A percentile compares a stretch with the other conserved stretches of the same genome.
These are phyloP conservation scores for Pseudomyrmex cubaensis DNA, from an alignment of 1,140 invertebrate species.

Conservation along the genomic window DNA sequence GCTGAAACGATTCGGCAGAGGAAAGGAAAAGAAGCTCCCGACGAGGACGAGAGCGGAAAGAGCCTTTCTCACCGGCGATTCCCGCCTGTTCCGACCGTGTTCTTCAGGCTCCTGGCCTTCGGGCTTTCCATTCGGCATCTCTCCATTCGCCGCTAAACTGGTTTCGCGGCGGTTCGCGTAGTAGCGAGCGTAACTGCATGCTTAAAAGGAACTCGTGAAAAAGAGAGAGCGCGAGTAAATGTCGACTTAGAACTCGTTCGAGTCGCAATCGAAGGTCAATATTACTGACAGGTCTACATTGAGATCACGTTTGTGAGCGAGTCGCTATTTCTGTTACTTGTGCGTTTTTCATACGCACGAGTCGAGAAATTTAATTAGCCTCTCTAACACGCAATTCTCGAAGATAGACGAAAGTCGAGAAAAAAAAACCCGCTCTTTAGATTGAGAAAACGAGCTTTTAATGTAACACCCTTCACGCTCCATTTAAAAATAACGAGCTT, in stretches of 20 bases:
- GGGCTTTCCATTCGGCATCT: not conserved
- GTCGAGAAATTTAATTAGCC: too few relatives aligned
- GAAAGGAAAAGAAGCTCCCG: not conserved
- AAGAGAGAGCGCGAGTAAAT: not conserved
- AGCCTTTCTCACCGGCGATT: conserved; percentile 67
- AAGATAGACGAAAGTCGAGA: too few relatives aligned
- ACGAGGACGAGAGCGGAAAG: not conserved
- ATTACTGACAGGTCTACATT: too few relatives aligned
- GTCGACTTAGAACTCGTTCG: not conserved
- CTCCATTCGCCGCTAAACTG: not conserved
- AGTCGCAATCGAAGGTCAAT: not conserved
- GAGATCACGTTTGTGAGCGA: too few relatives aligned
- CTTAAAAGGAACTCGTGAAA: not conserved
- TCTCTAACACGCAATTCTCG: too few relatives aligned
- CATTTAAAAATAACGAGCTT: too few relatives aligned
- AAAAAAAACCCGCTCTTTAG: too few relatives aligned
- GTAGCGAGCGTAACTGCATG: not conserved
- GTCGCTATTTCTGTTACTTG: too few relatives aligned
- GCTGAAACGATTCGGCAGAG: conserved; percentile 11
- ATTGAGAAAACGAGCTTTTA: too few relatives aligned
- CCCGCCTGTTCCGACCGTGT: conserved; percentile 72
- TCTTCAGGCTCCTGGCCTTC: not conserved
- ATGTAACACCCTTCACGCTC: too few relatives aligned
- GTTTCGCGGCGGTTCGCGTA: not conserved
- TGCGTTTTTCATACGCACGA: too few relatives aligned